Evolutionary conservation across 2,797 vertebrate species (phyloP), one percentile per base, ranked within the genome.

Genomic region (Phrynocephalus forsythii): DNA sequence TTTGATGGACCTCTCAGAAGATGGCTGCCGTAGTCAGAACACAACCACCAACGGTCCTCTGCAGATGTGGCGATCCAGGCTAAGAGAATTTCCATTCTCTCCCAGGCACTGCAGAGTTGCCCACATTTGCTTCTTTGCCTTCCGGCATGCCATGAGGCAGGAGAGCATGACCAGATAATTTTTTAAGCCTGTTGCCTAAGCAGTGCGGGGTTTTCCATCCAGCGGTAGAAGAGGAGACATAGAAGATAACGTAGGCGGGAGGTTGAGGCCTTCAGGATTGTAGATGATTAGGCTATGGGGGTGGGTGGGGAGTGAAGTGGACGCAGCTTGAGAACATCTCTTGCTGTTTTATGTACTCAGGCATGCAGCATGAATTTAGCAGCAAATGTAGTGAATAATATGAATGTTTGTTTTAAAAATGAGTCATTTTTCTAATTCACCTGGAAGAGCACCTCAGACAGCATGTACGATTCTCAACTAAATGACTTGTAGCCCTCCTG

Each of bases 51-150:
- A 22, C 66, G 15, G 52, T 33, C 8, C 26, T 16, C 56, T 15
- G 30, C 26, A 11, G 52, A 22, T 52, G 5, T 28, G 71, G 22
- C 56, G 66, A 76, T 22, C 11, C 52, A 26, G 85, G 30, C 5
- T 2, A 33, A 73, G 15, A 28, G 48, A 44, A 11, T 33, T 87
- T 52, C 44, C 60, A 66, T 10, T 75, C 28, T 75, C 63, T 26
- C 38, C 69, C 56, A 67, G 10, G 7, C n/a, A 75, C 60, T n/a
- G 56, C 33, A 48, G n/a, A 87, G 60, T 5, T 18, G 3, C n/a
- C 79, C 44, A 38, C 33, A 20, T 67, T 68, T 82, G 72, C 60
- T 82, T 87, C 5, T 24, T 82, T 87, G 72, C 63, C 67, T 82
- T 82, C 33, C 16, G 1, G 44, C 71, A 75, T 52, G 71, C 60